These are phyloP conservation scores for Macaria liturata DNA, from an alignment of 2,888 invertebrate species.

Conservation along the genomic window DNA sequence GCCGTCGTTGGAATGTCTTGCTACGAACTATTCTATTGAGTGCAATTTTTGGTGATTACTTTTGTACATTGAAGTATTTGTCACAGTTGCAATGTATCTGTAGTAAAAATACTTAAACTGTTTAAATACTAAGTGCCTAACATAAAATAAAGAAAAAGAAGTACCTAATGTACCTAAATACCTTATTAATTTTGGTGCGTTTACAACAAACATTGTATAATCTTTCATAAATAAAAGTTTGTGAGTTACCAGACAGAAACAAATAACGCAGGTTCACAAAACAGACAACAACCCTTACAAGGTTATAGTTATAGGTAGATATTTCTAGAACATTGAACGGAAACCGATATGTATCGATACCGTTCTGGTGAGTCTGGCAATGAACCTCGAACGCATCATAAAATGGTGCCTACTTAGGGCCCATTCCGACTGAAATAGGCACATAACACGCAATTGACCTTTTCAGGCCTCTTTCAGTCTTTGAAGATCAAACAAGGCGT, in stretches of 20 bases:
- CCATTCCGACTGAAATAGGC: constrained; percentile 37
- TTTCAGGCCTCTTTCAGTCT: constrained; percentile 24
- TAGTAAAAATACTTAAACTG: too few relatives aligned
- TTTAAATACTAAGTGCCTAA: too few relatives aligned
- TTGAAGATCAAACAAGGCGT: constrained; percentile 6
- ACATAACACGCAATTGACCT: constrained; percentile 39
- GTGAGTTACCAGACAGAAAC: background rate
- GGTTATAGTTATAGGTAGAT: constrained; percentile 7
- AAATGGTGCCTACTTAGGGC: constrained; percentile 38
- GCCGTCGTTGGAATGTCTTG: background rate
- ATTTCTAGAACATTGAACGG: constrained; percentile 14
- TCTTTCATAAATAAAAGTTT: too few relatives aligned
- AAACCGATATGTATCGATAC: constrained; percentile 33
- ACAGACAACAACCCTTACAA: constrained; percentile 2
- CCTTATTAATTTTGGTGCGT: too few relatives aligned
- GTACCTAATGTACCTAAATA: too few relatives aligned
- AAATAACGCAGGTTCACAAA: background rate
- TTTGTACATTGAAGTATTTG: too few relatives aligned
- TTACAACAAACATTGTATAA: too few relatives aligned
- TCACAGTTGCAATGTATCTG: too few relatives aligned
- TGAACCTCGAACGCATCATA: constrained; percentile 39
- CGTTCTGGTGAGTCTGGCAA: constrained; percentile 37
- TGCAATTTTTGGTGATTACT: too few relatives aligned
- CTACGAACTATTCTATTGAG: too few relatives aligned
- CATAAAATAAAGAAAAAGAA: too few relatives aligned